Evolutionary conservation across 2,113 vertebrate genomes (phyloP).

Genomic region (Lophotis ruficrista): DNA sequence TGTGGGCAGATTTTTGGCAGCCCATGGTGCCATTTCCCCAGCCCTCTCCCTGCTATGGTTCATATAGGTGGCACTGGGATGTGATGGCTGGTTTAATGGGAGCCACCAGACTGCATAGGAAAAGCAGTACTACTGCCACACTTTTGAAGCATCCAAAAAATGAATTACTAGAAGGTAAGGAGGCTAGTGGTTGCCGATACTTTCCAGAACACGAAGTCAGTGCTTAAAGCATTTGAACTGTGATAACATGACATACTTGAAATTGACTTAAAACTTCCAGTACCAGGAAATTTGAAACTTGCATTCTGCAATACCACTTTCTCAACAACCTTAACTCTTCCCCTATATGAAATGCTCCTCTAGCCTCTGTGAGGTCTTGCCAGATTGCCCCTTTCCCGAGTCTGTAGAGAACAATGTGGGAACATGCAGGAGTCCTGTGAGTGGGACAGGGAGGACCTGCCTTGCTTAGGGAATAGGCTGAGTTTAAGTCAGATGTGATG

Average conservation of each 20-base stretch:
- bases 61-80: not conserved
- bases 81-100: not conserved
- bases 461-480: not conserved
- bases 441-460: not conserved
- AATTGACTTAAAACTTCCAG: not conserved
- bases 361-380: rapidly evolving
- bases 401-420: rapidly evolving
- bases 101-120: not conserved
- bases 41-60: not conserved
- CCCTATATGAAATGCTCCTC: not conserved
- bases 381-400: not conserved
- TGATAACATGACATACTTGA: not conserved
- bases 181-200: not conserved
- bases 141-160: not conserved
- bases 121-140: not conserved
- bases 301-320: not conserved
- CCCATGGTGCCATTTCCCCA: rapidly evolving
- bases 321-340: not conserved
- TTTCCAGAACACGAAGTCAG: not conserved
- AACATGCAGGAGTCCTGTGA: not conserved
- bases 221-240: not conserved
- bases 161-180: not conserved
- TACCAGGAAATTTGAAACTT: not conserved
- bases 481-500: not conserved
- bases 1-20: rapidly evolving